Evolutionary conservation across 1,140 invertebrate genomes (phyloP).

Genomic region (Thaumatotibia leucotreta): DNA sequence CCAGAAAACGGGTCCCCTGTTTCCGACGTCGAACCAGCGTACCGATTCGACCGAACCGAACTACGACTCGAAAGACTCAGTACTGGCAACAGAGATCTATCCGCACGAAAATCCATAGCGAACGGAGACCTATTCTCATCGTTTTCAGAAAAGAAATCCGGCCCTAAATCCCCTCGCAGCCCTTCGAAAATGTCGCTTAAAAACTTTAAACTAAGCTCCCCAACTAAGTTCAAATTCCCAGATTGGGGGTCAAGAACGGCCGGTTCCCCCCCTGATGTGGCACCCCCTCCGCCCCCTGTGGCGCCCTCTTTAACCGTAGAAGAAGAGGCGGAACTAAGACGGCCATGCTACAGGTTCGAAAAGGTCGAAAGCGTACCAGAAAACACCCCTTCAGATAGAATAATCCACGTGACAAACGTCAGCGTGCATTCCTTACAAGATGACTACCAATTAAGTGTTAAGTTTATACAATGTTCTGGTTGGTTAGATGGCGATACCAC

Average conservation of each 20-base stretch:
- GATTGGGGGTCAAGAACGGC: conserved; percentile 61
- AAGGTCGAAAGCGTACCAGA: conserved; percentile 75
- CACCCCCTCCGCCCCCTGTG: conserved; percentile 52
- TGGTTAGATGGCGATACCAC: conserved; percentile 81
- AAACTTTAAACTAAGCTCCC: conserved; percentile 69
- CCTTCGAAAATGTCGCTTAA: conserved; percentile 74
- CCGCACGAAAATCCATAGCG: conserved; percentile 62
- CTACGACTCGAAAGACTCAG: conserved; percentile 59
- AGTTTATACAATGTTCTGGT: conserved; percentile 89
- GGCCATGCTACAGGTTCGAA: conserved; percentile 75
- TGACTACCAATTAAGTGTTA: conserved; percentile 95
- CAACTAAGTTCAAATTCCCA: conserved; percentile 72
- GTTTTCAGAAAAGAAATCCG: conserved; percentile 61
- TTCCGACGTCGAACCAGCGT: conserved; percentile 52
- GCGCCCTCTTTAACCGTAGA: conserved; percentile 54
- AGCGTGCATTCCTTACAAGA: conserved; percentile 92
- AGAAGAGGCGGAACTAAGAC: conserved; percentile 61
- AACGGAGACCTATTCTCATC: conserved; percentile 72
- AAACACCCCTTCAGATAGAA: conserved; percentile 81
- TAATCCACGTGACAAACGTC: conserved; percentile 75
- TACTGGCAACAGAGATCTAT: conserved; percentile 47
- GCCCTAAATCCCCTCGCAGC: conserved; percentile 61
- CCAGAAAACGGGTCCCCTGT: conserved; percentile 62
- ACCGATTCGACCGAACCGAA: conserved; percentile 66
- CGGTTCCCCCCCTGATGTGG: conserved; percentile 55